These are phyloP conservation scores for Ciconia boyciana DNA, from an alignment of 2,113 vertebrate species.

Conservation along the genomic window DNA sequence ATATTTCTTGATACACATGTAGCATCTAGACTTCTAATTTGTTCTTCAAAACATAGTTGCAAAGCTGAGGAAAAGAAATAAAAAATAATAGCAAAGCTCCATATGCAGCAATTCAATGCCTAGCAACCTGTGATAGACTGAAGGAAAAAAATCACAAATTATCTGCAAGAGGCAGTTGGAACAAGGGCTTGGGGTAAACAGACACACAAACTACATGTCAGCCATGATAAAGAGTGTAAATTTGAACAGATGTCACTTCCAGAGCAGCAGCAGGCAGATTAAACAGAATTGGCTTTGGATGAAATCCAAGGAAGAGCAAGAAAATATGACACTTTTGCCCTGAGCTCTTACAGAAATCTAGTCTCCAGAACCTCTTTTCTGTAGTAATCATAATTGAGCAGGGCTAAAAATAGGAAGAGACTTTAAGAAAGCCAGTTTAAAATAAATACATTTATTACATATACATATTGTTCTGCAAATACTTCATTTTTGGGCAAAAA, in stretches of 20 bases:
- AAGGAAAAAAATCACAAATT: slow-evolving; percentile 70
- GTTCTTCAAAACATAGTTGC: slow-evolving; percentile 39
- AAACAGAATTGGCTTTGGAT: slow-evolving; percentile 73
- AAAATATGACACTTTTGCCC: slow-evolving; percentile 41
- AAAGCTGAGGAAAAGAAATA: slow-evolving; percentile 31
- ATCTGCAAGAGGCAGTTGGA: slow-evolving; percentile 69
- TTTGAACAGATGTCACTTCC: slow-evolving; percentile 80
- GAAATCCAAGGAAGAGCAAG: slow-evolving; percentile 65
- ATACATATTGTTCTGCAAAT: not conserved
- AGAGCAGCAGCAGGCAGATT: slow-evolving; percentile 75
- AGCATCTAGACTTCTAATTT: slow-evolving; percentile 17
- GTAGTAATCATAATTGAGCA: not conserved
- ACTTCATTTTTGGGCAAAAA: not conserved
- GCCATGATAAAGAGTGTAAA: slow-evolving; percentile 77
- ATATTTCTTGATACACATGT: not conserved
- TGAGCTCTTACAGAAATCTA: slow-evolving; percentile 3
- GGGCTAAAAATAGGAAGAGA: not conserved
- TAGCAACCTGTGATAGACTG: slow-evolving; percentile 58
- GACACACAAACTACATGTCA: slow-evolving; percentile 74
- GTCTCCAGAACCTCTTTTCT: slow-evolving; percentile 50
- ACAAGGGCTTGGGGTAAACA: slow-evolving; percentile 73
- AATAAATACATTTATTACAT: not conserved
- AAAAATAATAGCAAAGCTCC: slow-evolving; percentile 31
- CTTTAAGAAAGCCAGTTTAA: not conserved
- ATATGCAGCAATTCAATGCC: slow-evolving; percentile 51